Evolutionary conservation across 1,140 invertebrate genomes (phyloP), one percentile per base, ranked within the genome.

Genomic region (Cecropterus lyciades): DNA sequence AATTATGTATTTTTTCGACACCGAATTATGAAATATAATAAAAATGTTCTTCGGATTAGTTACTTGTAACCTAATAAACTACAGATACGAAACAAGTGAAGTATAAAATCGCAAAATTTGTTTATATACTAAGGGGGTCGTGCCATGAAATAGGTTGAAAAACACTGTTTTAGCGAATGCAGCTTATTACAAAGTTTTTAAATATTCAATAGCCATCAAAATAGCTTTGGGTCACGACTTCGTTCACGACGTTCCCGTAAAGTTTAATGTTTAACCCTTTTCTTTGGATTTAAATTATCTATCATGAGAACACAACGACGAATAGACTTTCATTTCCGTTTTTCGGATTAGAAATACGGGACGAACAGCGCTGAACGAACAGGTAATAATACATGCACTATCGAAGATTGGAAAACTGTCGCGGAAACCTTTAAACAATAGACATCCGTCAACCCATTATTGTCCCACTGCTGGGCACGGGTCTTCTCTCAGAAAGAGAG

Each of bases 301-400:
- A 42, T 59, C 57, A 60, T 49, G 45, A 60, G 27, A 48, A 48
- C 43, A 48, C 43, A 13, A 20, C 57, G 45, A 15, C 15, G 4
- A 43, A 48, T 60, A 49, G 43, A 49, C 57, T 60, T 60, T 60
- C 57, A 60, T 60, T 60, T 60, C 57, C 57, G 43, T 60, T 60
- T 11, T 37, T 48, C 24, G 57, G 45, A 60, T 60, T 60, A 60
- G 45, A 48, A 60, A 60, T 59, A 52, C 20, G 45, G 57, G 57
- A 60, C 56, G 56, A 46, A 48, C 15, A 42, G 10, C 15, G 45
- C 37, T 37, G 57, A 49, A 49, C 45, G 43, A 37, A 33, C 57
- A 37, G 45, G 57, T 48, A 60, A 1, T 20, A n/a, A 48, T 59
- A 59, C 43, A 59, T 46, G 42, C 20, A 59, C 56, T 59, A 48